phyloP scores from a whole-genome alignment of 2,888 invertebrate species.

The Agrochola lychnidis region DNA sequence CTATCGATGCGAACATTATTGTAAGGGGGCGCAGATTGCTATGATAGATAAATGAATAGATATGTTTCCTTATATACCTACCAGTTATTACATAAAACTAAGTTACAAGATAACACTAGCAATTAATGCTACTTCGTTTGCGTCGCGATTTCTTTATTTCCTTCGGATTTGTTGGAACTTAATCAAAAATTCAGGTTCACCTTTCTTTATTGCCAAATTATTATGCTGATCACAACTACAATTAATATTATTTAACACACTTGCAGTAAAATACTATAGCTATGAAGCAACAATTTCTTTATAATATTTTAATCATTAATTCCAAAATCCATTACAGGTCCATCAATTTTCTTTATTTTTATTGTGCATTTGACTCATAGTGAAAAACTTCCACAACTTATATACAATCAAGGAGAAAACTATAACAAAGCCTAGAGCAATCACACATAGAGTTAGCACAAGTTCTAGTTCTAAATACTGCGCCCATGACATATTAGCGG shows the following conservation, averaged over 20 bases:
- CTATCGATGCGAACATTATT: constrained; percentile 6
- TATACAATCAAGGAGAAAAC: not conserved
- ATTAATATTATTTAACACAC: not conserved
- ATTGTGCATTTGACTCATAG: not conserved
- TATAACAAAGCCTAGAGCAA: not conserved
- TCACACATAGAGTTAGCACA: constrained; percentile 6
- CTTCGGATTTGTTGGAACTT: too few relatives aligned
- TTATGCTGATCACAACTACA: not conserved
- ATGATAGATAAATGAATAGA: constrained; percentile 10
- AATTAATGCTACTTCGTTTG: not conserved
- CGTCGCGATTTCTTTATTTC: not conserved
- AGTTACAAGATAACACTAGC: not conserved
- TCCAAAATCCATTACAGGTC: not conserved
- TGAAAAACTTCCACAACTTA: not conserved
- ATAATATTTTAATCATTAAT: not conserved
- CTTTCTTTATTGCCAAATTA: not conserved
- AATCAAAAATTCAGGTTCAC: not conserved
- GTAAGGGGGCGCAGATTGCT: not conserved
- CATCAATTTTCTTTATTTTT: constrained; percentile 13
- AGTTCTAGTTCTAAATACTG: constrained; percentile 44
- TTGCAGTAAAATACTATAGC: not conserved
- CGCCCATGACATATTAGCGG: constrained; percentile 53
- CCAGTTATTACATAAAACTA: not conserved
- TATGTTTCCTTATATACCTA: constrained; percentile 20
- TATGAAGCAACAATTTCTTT: not conserved